Conservation (phyloP, 2,113 vertebrate species). For the Scalopus aquaticus region DNA sequence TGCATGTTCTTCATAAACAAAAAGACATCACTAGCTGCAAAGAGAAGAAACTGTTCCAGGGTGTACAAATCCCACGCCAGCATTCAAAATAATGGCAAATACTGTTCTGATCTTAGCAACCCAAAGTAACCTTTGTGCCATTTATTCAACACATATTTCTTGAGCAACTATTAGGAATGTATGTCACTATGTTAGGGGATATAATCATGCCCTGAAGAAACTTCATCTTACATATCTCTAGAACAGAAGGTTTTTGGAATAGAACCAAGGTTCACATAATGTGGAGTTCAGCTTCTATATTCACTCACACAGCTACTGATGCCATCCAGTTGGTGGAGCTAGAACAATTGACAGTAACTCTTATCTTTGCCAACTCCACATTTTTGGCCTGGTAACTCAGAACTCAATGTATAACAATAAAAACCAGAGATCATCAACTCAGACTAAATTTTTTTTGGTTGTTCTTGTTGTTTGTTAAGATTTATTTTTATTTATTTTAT, state of each 20-base stretch:
- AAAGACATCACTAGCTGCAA: slow-evolving; percentile 60
- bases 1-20: slow-evolving; percentile 63
- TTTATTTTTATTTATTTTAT: too few species aligned
- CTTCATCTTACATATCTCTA: slow-evolving; percentile 46
- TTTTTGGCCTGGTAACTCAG: slow-evolving; percentile 61
- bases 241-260: slow-evolving; percentile 31
- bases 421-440: not conserved
- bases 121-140: slow-evolving; percentile 51
- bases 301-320: slow-evolving; percentile 40
- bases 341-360: slow-evolving; percentile 71
- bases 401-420: slow-evolving; percentile 58
- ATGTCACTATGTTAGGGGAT: not conserved
- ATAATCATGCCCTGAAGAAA: slow-evolving; percentile 18
- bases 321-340: slow-evolving; percentile 35
- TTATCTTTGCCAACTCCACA: slow-evolving; percentile 66
- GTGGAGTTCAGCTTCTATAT: slow-evolving; percentile 22
- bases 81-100: slow-evolving; percentile 65
- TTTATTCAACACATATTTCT: slow-evolving; percentile 59
- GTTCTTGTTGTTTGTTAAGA: too few species aligned
- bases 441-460: slow-evolving; percentile 2
- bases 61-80: slow-evolving; percentile 67
- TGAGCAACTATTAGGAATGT: slow-evolving; percentile 30
- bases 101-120: slow-evolving; percentile 69
- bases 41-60: slow-evolving; percentile 76
- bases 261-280: slow-evolving; percentile 50